Percentiles rank a stretch among this genome's conserved stretches.
These are phyloP conservation scores for Lacerta viridis DNA, from an alignment of 2,797 vertebrate species.

Conservation along the genomic window DNA sequence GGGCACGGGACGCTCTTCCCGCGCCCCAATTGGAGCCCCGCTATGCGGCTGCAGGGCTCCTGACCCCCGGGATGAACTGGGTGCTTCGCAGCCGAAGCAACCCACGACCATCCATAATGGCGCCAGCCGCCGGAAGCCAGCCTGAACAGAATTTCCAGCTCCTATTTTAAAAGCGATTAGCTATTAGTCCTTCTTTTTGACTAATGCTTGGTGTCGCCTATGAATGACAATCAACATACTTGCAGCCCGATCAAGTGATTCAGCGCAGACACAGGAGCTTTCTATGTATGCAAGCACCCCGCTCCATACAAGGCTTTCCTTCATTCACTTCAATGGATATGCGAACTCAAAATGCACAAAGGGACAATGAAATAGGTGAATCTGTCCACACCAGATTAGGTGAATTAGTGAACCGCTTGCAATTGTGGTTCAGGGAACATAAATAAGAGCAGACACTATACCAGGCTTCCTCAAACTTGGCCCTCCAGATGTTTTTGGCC, in stretches of 20 bases:
- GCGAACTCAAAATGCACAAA: not conserved
- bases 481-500: too few relatives aligned
- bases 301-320: not conserved
- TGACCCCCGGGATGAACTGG: too few relatives aligned
- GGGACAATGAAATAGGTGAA: not conserved
- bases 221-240: not conserved
- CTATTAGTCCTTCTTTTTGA: not conserved
- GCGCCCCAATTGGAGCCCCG: too few relatives aligned
- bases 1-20: too few relatives aligned
- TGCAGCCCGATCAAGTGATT: too few relatives aligned
- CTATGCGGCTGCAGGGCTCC: too few relatives aligned
- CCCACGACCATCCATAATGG: too few relatives aligned
- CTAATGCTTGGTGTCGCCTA: not conserved
- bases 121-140: too few relatives aligned
- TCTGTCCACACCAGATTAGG: not conserved
- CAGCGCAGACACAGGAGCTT: not conserved
- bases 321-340: not conserved
- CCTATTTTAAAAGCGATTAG: not conserved
- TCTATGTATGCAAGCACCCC: not conserved
- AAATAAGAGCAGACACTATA: too few relatives aligned
- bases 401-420: not conserved
- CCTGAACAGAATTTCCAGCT: not conserved
- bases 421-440: not conserved
- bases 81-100: too few relatives aligned
- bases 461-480: too few relatives aligned